Base-by-base conservation (phyloP, 1,140 invertebrate species). In the Cydia strobilella region DNA sequence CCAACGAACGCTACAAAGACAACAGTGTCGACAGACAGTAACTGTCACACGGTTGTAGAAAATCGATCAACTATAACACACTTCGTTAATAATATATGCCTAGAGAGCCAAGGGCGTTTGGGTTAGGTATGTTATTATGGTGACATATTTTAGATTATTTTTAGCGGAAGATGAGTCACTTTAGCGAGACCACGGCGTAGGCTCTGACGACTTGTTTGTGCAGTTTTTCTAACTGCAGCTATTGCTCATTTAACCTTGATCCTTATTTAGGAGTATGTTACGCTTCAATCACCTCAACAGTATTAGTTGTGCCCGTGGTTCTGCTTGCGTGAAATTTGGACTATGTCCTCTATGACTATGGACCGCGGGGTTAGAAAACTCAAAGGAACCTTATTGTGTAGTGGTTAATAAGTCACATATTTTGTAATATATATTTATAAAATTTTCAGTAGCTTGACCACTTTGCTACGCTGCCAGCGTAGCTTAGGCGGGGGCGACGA, bases 61-160 rank as follows among this genome's bases (percentile, higher is more conserved):
- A 79, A 85, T 85, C 84, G 84, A 85, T 85, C 73, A 80, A 72
- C 75, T 54, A 76, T 76, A 75, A 78, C 71, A 82, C 74, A 69
- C 73, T 48, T 73, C 18, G 59, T 77, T 80, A 80, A 80, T 80
- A 76, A 74, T 69, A 42, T n/a, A 69, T 69, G 65, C 18, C 65
- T 45, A 45, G 39, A 63, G 4, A 13, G 62, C 9, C 62, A 25
- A 54, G 63, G 42, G 13, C 42, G 42, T 45, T 13, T 45, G 42
- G 12, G 42, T 10, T 39, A 10, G n/a, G n/a, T n/a, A 25, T 39
- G 35, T 3, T 48, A 48, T 48, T 48, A 15, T 15, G 45, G 45
- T 48, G 15, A 48, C 9, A 48, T 54, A 54, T 54, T 54, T 54
- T 20, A 20, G 51, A 54, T 54, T 54, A 54, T 54, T 54, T 54